Conservation (phyloP, 2,888 invertebrate species). For the Bursaphelenchus okinawaensis region DNA sequence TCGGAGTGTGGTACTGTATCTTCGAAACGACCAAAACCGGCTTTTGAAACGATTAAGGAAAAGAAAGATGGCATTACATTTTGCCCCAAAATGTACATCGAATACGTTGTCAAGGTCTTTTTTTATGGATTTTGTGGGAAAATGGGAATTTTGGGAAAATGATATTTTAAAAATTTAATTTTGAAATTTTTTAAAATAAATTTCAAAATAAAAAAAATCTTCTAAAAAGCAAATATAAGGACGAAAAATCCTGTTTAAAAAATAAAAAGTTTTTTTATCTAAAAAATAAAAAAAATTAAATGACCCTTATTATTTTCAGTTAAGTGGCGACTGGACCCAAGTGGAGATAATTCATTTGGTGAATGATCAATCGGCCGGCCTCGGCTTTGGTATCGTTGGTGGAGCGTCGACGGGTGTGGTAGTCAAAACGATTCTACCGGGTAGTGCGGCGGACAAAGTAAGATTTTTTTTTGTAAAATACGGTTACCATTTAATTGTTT, state of each 20-base stretch:
- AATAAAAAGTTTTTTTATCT: constrained; percentile 8
- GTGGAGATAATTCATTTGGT: constrained; percentile 94
- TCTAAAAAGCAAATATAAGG: no score
- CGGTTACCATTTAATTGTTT: constrained; percentile 10
- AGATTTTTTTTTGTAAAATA: constrained; percentile 36
- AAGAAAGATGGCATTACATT: constrained; percentile 1
- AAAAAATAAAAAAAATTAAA: no score
- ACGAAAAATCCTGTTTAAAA: no score
- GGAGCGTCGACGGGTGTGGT: constrained; percentile 93
- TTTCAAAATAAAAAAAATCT: no score
- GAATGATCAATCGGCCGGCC: constrained; percentile 68
- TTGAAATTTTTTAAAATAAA: neutral
- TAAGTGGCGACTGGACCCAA: constrained; percentile 99
- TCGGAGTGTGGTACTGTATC: constrained; percentile 6
- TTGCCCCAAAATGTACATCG: neutral
- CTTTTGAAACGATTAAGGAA: neutral
- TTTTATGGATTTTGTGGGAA: no score
- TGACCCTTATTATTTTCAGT: constrained; percentile 63
- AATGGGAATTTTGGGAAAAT: no score
- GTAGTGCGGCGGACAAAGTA: constrained; percentile 91
- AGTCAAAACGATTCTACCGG: constrained; percentile 93
- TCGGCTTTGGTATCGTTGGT: constrained; percentile 98
- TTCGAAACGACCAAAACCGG: neutral
- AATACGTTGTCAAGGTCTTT: constrained; percentile 10
- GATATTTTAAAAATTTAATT: neutral